Percentiles rank a stretch among this genome's conserved stretches.
Conservation (phyloP, 2,113 vertebrate species). For the Pangasianodon gigas region DNA sequence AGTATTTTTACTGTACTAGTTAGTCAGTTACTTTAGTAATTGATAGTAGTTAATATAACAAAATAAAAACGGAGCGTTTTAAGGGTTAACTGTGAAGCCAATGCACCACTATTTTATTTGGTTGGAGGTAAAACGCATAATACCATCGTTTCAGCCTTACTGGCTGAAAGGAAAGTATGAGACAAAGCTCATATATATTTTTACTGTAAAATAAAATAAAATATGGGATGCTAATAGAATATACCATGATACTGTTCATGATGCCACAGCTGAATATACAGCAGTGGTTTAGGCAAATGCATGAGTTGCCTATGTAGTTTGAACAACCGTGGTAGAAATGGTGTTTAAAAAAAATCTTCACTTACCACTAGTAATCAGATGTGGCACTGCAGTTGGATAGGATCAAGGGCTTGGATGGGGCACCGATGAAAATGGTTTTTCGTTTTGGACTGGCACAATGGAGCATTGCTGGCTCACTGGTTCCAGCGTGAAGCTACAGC, state of each 20-base stretch:
- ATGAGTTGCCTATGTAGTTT: background rate
- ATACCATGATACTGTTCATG: background rate
- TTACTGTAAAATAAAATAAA: background rate
- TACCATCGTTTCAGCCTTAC: background rate
- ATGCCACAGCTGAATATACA: background rate
- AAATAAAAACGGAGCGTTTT: background rate
- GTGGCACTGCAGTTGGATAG: background rate
- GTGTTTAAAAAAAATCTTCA: background rate
- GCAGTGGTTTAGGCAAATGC: background rate
- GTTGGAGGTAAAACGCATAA: background rate
- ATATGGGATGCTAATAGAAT: background rate
- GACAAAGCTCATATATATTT: background rate
- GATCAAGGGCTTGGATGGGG: background rate
- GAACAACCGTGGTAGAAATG: background rate
- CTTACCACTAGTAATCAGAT: background rate
- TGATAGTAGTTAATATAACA: background rate
- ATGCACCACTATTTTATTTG: background rate
- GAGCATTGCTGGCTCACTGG: slow-evolving; percentile 11
- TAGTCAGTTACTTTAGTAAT: background rate
- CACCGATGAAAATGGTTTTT: slow-evolving; percentile 24
- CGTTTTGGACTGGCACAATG: background rate
- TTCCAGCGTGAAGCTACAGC: slow-evolving; percentile 14
- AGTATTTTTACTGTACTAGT: background rate
- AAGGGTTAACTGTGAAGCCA: background rate
- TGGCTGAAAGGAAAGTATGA: background rate